A percentile compares a stretch with the other conserved stretches of the same genome.
phyloP scores from a whole-genome alignment of 2,113 vertebrate genomes.

The Pteropus alecto region DNA sequence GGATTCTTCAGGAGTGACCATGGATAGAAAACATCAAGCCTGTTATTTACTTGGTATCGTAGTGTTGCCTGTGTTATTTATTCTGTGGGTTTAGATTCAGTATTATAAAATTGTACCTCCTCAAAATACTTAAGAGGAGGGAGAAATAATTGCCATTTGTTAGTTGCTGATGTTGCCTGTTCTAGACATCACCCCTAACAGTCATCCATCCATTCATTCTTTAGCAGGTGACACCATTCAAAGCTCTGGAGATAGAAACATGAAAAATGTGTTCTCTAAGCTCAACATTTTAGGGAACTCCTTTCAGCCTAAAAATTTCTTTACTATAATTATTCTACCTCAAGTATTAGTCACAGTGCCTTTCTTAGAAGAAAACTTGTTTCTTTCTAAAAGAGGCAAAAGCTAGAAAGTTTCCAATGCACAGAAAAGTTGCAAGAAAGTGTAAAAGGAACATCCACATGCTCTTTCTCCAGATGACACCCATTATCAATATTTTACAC shows the following conservation, averaged over 20 bases:
- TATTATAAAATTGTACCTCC: not conserved
- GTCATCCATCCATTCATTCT: not conserved
- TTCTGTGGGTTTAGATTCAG: not conserved
- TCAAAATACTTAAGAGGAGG: not conserved
- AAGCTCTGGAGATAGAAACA: not conserved
- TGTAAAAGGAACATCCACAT: not conserved
- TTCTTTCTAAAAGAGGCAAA: not conserved
- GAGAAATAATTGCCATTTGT: not conserved
- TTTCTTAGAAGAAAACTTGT: not conserved
- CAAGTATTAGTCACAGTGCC: not conserved
- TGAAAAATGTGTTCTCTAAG: not conserved
- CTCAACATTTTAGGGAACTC: not conserved
- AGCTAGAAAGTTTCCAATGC: not conserved
- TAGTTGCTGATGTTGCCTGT: not conserved
- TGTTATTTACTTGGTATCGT: not conserved
- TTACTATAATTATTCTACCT: not conserved
- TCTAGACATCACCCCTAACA: not conserved
- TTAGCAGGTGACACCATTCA: not conserved
- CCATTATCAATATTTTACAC: not conserved
- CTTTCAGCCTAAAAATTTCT: not conserved
- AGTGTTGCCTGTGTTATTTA: not conserved
- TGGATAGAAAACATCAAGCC: not conserved
- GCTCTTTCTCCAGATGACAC: not conserved
- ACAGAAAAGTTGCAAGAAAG: not conserved
- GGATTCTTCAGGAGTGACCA: fast-evolving